Evolutionary conservation across 2,113 vertebrate species (phyloP), one percentile per base, ranked within the genome.

Genomic region (Baryphthengus martii): DNA sequence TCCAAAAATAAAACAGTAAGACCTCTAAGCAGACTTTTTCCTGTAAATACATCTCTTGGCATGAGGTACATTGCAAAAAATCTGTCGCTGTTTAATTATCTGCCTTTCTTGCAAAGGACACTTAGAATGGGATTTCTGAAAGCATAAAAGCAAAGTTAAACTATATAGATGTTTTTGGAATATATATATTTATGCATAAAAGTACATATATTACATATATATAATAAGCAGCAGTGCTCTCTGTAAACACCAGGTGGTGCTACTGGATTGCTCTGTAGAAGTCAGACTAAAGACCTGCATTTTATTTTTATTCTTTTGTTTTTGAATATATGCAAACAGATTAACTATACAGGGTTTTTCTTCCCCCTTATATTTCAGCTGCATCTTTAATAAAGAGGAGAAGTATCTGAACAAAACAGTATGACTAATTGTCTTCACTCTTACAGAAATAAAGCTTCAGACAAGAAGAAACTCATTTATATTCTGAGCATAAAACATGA

Each of bases 141-240:
- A 76, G 10, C 12, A 53, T 9, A 29, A 76, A 78, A 65, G 2
- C 4, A 62, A 59, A 14, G 3, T 66, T 79, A 33, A 65, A 56
- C 18, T 4, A 1, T 19, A 23, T 7, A 66, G 33, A 44, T 53
- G 20, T 4, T 76, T 79, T 26, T 8, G n/a, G 26, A 67, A 82
- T 26, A 11, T 4, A 4, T 14, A 53, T 11, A 26, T 12, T 14
- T 33, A 24, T 11, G 5, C 21, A 6, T 6, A n/a, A 23, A 42
- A 26, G 18, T 11, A 11, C 1, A 5, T 6, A 0, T 31, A 6
- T 4, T 13, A 6, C 2, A 0, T 1, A 1, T 0, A 1, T 35
- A 5, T 19, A 24, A n/a, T n/a, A 66, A 82, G 10, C n/a, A 52
- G 62, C 68, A 84, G 21, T 61, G 47, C 53, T 90, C 40, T 11